Percentiles rank a stretch among this genome's conserved stretches.
These are phyloP conservation scores for Parnassius smintheus DNA, from an alignment of 2,888 invertebrate genomes.

Conservation along the genomic window DNA sequence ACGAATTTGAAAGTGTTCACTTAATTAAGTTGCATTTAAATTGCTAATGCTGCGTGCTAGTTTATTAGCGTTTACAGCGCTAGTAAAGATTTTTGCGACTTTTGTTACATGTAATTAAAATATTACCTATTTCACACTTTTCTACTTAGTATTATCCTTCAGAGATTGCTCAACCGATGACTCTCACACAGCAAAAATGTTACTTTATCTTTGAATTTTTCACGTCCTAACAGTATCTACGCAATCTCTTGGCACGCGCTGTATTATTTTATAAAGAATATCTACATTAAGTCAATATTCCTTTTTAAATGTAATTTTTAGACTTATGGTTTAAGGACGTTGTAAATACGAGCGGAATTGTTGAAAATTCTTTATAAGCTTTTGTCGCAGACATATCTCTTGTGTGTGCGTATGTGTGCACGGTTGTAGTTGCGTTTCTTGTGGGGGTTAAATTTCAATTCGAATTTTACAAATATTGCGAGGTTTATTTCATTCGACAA, in stretches of 20 bases:
- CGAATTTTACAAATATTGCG: constrained; percentile 19
- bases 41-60: constrained; percentile 73
- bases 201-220: constrained; percentile 25
- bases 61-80: constrained; percentile 48
- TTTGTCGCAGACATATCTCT: constrained; percentile 78
- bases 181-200: constrained; percentile 42
- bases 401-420: constrained; percentile 49
- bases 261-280: constrained; percentile 50
- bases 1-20: constrained; percentile 75
- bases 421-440: constrained; percentile 8
- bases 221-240: constrained; percentile 24
- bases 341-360: constrained; percentile 48
- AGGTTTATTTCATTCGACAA: constrained; percentile 30
- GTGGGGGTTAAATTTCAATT: constrained; percentile 40
- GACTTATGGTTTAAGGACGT: constrained; percentile 48
- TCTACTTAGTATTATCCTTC: constrained; percentile 41
- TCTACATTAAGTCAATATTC: constrained; percentile 57
- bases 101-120: constrained; percentile 18
- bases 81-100: constrained; percentile 38
- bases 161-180: constrained; percentile 73
- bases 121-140: constrained; percentile 31
- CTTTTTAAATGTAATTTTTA: constrained; percentile 57
- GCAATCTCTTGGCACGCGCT: constrained; percentile 31
- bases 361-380: constrained; percentile 65
- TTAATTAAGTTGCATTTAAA: constrained; percentile 77